Evolutionary conservation across 2,113 vertebrate genomes (phyloP), one percentile per base, ranked within the genome.

Genomic region (Apteryx owenii): DNA sequence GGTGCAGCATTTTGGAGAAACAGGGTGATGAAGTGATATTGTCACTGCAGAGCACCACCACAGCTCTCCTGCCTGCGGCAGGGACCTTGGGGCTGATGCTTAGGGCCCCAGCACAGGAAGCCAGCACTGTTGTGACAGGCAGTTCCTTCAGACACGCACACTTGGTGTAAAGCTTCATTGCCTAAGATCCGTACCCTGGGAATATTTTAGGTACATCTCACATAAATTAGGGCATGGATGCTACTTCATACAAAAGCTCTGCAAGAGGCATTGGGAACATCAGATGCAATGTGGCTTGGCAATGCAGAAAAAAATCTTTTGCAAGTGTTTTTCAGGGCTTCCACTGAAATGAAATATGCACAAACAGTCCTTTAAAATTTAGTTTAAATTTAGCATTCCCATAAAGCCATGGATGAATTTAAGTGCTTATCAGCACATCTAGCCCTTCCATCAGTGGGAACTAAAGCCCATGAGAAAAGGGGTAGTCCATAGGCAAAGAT

Each of bases 261-360:
- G 44, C 89, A 62, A 70, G 40, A 86, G 36, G 26, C 50, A 15
- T 15, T 8, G 65, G 38, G n/a, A 85, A 56, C 64, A 70, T 44
- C 1, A 9, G 19, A 17, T 85, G 50, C 33, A 21, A 46, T 29
- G 23, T 0, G 1, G 42, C n/a, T 44, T 51, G 51, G 44, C 0
- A 2, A 71, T 26, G 18, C 29, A 28, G 56, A 31, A 38, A 58
- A 65, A 54, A 84, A 81, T 6, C 46, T 71, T 31, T 33, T 17
- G 44, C 46, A 44, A 62, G 40, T 6, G 23, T 31, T 78, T 90
- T n/a, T 58, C 36, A 68, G 46, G 31, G 10, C 40, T 85, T 86
- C 46, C 26, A 51, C 69, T 46, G 11, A 84, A 83, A 68, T 2
- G 13, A 85, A 80, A 9, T 4, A 29, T 71, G 68, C 53, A 23